Evolutionary conservation across 2,797 vertebrate species (phyloP), one percentile per base, ranked within the genome.

Genomic region (Lutjanus argentimaculatus): DNA sequence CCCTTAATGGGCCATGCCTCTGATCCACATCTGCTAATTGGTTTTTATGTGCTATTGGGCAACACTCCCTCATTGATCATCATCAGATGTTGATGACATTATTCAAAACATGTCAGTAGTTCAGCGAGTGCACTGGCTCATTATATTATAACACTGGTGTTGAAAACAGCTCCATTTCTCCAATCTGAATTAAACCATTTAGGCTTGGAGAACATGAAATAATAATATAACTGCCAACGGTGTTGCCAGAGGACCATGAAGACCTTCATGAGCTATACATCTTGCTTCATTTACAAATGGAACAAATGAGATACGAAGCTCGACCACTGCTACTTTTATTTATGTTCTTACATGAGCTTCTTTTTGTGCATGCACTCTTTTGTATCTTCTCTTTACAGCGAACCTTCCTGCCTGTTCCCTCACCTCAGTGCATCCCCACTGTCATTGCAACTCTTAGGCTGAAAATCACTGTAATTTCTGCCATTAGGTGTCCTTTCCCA

Each of bases 391-490:
- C 30, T 70, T 63, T 21, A 56, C 6, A 22, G 3, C 2, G 25
- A 25, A 25, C 10, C 8, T 84, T 69, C 51, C 15, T 2, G 30
- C 63, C 30, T 25, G 17, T 65, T 22, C 61, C 17, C 42, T 49
- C 46, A 49, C 21, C 36, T 66, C 42, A 17, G 48, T 67, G 77
- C 58, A 46, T 21, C 36, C 55, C 55, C 19, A 21, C 15, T 59
- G 67, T 58, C 67, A 0, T 48, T 16, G 51, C 45, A 66, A 57
- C 21, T 52, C 46, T 62, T 53, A 17, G 1, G 7, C 14, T 74
- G 58, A 72, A 89, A 89, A 88, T 85, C 15, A 76, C 70, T 53
- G 53, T 72, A 72, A 87, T 92, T 75, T 87, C 40, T 57, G 63
- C 73, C 77, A 89, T 87, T 86, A 87, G 51, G 46, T 83, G 78